phyloP scores from a whole-genome alignment of 1,140 invertebrate genomes.

The Ruditapes philippinarum region DNA sequence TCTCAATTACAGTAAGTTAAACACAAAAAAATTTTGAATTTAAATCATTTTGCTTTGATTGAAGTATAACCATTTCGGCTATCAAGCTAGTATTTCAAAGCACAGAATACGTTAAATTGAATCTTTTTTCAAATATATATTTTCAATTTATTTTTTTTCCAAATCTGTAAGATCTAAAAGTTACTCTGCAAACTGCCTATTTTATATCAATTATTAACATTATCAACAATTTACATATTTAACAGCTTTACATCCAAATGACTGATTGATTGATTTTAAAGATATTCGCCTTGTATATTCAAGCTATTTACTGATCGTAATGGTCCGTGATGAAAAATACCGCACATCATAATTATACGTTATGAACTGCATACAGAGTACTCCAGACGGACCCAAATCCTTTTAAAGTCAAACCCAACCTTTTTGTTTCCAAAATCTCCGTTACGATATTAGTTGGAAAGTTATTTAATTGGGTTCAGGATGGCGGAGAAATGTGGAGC shows the following conservation, averaged over 20 bases:
- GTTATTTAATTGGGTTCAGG: not conserved
- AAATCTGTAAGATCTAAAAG: not conserved
- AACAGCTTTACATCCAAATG: not conserved
- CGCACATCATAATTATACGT: not conserved
- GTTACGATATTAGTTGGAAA: not conserved
- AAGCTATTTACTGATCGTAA: not conserved
- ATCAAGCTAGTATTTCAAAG: too few relatives aligned
- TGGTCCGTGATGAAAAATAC: not conserved
- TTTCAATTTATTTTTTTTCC: too few relatives aligned
- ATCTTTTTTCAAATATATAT: too few relatives aligned
- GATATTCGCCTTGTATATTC: not conserved
- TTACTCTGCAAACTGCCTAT: not conserved
- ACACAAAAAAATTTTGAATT: too few relatives aligned
- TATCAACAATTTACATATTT: not conserved
- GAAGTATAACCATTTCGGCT: too few relatives aligned
- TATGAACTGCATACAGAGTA: not conserved
- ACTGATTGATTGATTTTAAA: not conserved
- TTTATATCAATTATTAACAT: not conserved
- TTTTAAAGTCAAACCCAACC: not conserved
- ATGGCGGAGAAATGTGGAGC: slow-evolving; percentile 11
- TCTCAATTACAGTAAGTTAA: too few relatives aligned
- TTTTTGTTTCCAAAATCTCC: slow-evolving; percentile 7
- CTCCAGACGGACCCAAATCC: not conserved
- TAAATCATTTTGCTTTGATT: too few relatives aligned
- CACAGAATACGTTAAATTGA: too few relatives aligned